A percentile compares a stretch with the other conserved stretches of the same genome.
These are phyloP conservation scores for Apus apus DNA, from an alignment of 2,113 vertebrate species.

Conservation along the genomic window DNA sequence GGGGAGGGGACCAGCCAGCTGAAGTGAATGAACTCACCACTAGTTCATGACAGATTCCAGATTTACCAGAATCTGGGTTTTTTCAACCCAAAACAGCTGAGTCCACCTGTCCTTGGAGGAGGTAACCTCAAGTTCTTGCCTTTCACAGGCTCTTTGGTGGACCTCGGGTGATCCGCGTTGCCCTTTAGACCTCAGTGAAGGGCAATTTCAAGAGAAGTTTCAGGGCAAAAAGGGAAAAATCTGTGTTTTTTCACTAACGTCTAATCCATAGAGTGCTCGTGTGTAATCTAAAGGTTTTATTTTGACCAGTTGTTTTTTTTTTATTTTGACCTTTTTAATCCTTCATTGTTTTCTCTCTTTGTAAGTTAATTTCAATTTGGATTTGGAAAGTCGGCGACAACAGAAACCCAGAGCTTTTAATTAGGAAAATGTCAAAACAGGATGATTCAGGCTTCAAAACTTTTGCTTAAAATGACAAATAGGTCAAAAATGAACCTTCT, in stretches of 20 bases:
- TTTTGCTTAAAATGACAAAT: not conserved
- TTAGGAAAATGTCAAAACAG: not conserved
- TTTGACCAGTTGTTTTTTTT: not conserved
- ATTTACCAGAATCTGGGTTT: accelerated
- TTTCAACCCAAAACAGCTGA: not conserved
- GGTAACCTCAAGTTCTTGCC: not conserved
- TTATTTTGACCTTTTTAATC: not conserved
- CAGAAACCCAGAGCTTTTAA: not conserved
- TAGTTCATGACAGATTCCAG: accelerated
- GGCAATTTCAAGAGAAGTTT: not conserved
- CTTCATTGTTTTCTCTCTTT: not conserved
- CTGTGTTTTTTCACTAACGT: not conserved
- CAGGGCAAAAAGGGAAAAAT: not conserved
- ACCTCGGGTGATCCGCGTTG: not conserved
- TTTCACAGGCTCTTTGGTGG: not conserved
- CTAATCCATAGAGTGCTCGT: not conserved
- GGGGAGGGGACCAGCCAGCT: not conserved
- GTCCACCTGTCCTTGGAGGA: not conserved
- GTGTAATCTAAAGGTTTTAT: not conserved
- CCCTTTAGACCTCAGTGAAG: not conserved
- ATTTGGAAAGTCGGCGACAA: not conserved
- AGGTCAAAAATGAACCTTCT: not conserved
- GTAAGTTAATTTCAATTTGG: not conserved
- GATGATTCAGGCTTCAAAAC: not conserved
- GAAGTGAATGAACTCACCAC: not conserved